Evolutionary conservation across 2,888 invertebrate species (phyloP).

Genomic region (Ischnura elegans): DNA sequence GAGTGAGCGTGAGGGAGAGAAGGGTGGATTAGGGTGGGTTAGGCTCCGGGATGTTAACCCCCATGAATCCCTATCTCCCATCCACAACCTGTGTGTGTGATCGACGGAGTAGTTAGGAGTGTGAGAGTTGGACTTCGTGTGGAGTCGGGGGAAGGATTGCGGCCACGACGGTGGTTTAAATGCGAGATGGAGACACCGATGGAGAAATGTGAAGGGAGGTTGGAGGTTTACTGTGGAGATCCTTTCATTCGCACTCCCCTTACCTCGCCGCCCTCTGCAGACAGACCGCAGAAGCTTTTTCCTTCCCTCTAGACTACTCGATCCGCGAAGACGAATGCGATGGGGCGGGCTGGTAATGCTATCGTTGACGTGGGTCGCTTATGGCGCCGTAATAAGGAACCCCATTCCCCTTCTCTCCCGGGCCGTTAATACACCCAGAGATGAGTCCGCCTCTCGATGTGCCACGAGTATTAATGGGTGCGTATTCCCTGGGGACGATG

Average conservation of each 20-base stretch:
- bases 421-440: neutral
- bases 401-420: neutral
- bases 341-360: neutral
- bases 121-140: too few species aligned
- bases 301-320: too few species aligned
- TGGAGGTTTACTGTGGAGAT: neutral
- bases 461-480: neutral
- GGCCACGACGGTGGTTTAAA: neutral
- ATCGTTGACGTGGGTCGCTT: conserved; percentile 11
- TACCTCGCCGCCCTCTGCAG: too few species aligned
- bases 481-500: neutral
- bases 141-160: neutral
- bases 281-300: too few species aligned
- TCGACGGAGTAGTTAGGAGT: neutral
- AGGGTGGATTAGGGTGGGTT: neutral
- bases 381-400: neutral
- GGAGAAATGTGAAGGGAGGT: neutral
- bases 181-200: neutral
- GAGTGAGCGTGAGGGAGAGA: neutral
- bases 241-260: too few species aligned
- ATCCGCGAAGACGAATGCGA: neutral
- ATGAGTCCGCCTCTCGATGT: neutral
- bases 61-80: neutral
- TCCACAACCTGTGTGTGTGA: neutral
- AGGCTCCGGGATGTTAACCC: neutral